A percentile compares a stretch with the other conserved stretches of the same genome.
Evolutionary conservation across 2,888 invertebrate species (phyloP).

Genomic region (Teinopalpus imperialis): DNA sequence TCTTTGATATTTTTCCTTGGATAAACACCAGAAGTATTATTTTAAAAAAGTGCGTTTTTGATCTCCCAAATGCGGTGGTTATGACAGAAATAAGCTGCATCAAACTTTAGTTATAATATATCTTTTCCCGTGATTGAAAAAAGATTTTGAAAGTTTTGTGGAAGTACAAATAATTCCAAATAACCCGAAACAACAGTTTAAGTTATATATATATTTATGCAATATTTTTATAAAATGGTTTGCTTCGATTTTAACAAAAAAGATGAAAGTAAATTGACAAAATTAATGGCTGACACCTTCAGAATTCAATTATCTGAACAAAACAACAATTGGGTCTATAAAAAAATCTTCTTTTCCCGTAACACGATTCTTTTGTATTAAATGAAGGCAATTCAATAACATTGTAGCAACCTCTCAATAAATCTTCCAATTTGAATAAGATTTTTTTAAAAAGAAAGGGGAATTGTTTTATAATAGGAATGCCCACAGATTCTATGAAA

Average conservation of each 20-base stretch:
- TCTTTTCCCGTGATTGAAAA: no score
- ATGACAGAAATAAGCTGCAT: no score
- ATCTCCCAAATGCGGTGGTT: no score
- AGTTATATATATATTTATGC: no score
- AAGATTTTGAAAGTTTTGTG: no score
- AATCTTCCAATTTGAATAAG: conserved; percentile 17
- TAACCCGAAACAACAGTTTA: no score
- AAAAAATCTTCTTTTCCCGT: conserved; percentile 12
- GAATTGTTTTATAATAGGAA: conserved; percentile 8
- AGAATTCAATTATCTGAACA: conserved; percentile 23
- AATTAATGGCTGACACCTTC: conserved; percentile 12
- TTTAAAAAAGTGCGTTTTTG: no score
- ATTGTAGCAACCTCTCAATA: conserved; percentile 14
- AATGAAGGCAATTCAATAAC: conserved; percentile 18
- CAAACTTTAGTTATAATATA: no score
- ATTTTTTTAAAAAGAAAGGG: conserved; percentile 12
- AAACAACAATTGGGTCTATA: conserved; percentile 17
- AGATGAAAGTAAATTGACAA: conserved; percentile 13
- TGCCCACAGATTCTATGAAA: background rate
- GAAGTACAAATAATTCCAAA: no score
- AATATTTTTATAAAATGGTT: no score
- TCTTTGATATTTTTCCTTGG: no score
- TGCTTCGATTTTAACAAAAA: background rate
- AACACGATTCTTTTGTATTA: conserved; percentile 16
- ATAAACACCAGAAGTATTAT: no score